These are phyloP conservation scores for Aulostomus chinensis DNA, from an alignment of 2,797 vertebrate genomes.

Conservation along the genomic window DNA sequence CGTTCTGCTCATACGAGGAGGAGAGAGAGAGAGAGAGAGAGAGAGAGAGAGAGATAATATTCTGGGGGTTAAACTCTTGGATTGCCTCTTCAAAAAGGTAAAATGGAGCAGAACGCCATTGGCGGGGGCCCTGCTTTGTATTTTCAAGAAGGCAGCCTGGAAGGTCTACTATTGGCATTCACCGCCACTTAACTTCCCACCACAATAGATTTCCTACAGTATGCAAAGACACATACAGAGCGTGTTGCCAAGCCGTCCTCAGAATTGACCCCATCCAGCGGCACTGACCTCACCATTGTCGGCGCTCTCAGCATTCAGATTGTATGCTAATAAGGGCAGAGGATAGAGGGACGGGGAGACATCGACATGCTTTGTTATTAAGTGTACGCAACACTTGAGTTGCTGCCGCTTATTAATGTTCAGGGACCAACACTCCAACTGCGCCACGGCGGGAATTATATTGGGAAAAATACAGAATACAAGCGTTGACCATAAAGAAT, in stretches of 20 bases:
- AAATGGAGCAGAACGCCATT: constrained; percentile 65
- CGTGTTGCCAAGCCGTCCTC: constrained; percentile 69
- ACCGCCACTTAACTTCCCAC: constrained; percentile 71
- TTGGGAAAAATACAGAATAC: background rate
- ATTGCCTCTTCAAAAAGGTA: constrained; percentile 77
- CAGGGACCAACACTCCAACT: constrained; percentile 47
- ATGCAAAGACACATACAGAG: constrained; percentile 76
- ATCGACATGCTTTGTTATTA: constrained; percentile 67
- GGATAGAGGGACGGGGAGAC: constrained; percentile 48
- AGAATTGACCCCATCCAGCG: constrained; percentile 73
- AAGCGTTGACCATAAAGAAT: constrained; percentile 33
- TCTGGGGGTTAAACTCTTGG: constrained; percentile 77
- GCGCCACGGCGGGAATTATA: constrained; percentile 33
- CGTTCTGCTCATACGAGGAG: constrained; percentile 56
- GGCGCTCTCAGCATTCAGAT: constrained; percentile 80
- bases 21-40: too few species aligned
- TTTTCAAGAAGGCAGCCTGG: constrained; percentile 67
- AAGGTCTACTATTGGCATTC: constrained; percentile 77
- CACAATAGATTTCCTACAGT: constrained; percentile 75
- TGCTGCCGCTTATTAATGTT: constrained; percentile 67
- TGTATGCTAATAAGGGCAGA: constrained; percentile 79
- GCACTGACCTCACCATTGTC: constrained; percentile 78
- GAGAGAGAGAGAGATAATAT: constrained; percentile 76
- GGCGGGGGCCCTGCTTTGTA: constrained; percentile 63
- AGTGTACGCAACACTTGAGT: constrained; percentile 63